Evolutionary conservation across 2,113 vertebrate species (phyloP), one percentile per base, ranked within the genome.

Genomic region (Psophia crepitans): DNA sequence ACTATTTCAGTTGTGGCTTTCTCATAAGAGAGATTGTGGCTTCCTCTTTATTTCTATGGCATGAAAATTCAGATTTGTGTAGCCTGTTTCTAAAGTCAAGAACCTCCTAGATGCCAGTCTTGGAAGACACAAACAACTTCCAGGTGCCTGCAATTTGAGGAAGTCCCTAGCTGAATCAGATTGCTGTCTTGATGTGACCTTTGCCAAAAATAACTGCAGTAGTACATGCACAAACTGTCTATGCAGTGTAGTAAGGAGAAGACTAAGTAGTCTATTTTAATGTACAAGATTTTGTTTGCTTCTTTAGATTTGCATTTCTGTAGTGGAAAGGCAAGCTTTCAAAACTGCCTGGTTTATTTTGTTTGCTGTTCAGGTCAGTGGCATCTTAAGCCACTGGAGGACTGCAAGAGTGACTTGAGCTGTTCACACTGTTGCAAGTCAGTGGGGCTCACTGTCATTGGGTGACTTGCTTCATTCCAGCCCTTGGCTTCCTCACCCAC

Each of bases 21-120:
- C n/a, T 97, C 90, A 86, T 63, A 90, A 94, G 80, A 96, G 96
- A 87, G 58, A 54, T 74, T 68, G 79, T 93, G 95, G 93, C 93
- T 97, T 97, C 87, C 69, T 94, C 92, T 96, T 85, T 95, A 14
- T 86, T 94, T 87, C 75, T 71, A 79, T 0, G 17, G 39, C 89
- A 87, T 81, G 84, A 90, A 91, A 87, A 85, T 90, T 91, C 77
- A 74, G 83, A 87, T 92, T 89, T 84, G 33, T 75, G 69, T 95
- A 94, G 80, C 61, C 77, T 82, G 14, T 93, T 95, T 87, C 84
- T 92, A 60, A 91, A 85, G 65, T 82, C 84, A 61, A 82, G 94
- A 93, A 89, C n/a, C 28, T 95, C 95, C 87, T 95, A 79, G 81
- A 82, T 94, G 57, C 32, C 35, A n/a, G 43, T 75, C 32, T 79